These are phyloP conservation scores for Drosophila albomicans DNA, from an alignment of 1,140 invertebrate genomes.

Conservation along the genomic window DNA sequence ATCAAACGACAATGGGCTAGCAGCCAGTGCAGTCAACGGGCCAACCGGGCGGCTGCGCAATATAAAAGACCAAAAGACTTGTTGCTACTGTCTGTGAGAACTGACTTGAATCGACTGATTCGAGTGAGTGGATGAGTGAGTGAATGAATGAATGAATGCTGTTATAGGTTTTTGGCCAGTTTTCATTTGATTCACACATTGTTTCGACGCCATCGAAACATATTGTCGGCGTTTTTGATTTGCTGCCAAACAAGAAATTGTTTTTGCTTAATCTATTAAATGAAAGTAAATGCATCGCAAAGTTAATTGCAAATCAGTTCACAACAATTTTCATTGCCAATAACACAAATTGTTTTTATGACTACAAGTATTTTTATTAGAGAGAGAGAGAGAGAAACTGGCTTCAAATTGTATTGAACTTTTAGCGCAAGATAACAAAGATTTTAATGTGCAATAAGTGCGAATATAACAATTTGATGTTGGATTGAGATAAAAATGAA, in stretches of 20 bases:
- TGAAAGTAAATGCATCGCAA: slow-evolving; percentile 50
- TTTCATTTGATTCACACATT: slow-evolving; percentile 38
- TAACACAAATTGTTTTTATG: neutral
- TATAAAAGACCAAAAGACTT: slow-evolving; percentile 2
- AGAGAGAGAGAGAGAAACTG: neutral
- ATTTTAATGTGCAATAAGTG: too few relatives aligned
- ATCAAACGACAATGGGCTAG: neutral
- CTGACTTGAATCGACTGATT: slow-evolving; percentile 14
- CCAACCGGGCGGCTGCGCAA: slow-evolving; percentile 26
- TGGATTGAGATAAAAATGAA: too few relatives aligned
- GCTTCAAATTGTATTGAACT: too few relatives aligned
- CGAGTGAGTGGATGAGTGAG: slow-evolving; percentile 26
- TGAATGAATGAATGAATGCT: slow-evolving; percentile 57
- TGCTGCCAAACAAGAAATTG: slow-evolving; percentile 33
- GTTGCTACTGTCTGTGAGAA: slow-evolving; percentile 11
- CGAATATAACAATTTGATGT: too few relatives aligned
- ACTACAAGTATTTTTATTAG: neutral
- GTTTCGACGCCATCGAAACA: neutral
- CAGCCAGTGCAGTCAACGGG: neutral
- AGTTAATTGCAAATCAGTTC: slow-evolving; percentile 23
- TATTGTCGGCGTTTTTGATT: slow-evolving; percentile 60
- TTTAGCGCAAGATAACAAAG: too few relatives aligned
- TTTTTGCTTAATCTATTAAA: slow-evolving; percentile 57
- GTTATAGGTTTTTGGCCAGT: slow-evolving; percentile 41
- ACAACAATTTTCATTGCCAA: slow-evolving; percentile 34